Base-by-base conservation (phyloP, 2,797 vertebrate genomes). In the Acanthopagrus latus region DNA sequence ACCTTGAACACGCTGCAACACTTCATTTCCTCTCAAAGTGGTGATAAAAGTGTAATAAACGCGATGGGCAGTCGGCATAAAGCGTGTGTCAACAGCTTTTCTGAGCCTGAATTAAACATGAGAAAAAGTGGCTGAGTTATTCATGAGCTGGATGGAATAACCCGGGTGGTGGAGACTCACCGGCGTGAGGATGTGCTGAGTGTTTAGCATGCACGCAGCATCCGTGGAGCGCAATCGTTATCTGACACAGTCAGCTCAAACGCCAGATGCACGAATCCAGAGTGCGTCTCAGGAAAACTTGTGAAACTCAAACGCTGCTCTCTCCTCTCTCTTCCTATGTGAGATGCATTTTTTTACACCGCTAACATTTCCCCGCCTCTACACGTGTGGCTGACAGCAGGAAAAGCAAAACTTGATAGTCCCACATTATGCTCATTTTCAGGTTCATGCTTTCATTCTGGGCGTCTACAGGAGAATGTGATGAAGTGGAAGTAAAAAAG, bases 91-190 rank as follows among this genome's bases (percentile, higher is more conserved):
- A 86, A 91, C 87, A 89, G 86, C 80, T 91, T 92, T 83, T 82
- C 70, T 27, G 33, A 20, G 51, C 1, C 57, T 90, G 87, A 92
- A 92, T 92, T 83, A 93, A 92, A 91, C 84, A 92, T 86, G 90
- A 92, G 87, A 65, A 59, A 8, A 68, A 70, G 71, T 17, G 65
- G 56, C 72, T 89, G 83, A 85, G 83, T 91, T 86, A 92, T 93
- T 93, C 88, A 92, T 91, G 90, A 93, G 84, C 72, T 56, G 58
- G 73, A 63, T 62, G 78, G 70, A 78, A 74, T 29, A 76, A 64
- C 64, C 18, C n/a, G 43, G 71, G 33, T 17, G 80, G 21, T 8
- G 59, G 47, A 72, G 69, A 74, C 72, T 84, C 58, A 21, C 13
- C 29, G 1, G 55, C 38, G 7, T 10, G 75, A 82, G 29, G 64